A percentile compares a stretch with the other conserved stretches of the same genome.
These are phyloP conservation scores for Tychaedon coryphoeus DNA, from an alignment of 2,113 vertebrate genomes.

Conservation along the genomic window DNA sequence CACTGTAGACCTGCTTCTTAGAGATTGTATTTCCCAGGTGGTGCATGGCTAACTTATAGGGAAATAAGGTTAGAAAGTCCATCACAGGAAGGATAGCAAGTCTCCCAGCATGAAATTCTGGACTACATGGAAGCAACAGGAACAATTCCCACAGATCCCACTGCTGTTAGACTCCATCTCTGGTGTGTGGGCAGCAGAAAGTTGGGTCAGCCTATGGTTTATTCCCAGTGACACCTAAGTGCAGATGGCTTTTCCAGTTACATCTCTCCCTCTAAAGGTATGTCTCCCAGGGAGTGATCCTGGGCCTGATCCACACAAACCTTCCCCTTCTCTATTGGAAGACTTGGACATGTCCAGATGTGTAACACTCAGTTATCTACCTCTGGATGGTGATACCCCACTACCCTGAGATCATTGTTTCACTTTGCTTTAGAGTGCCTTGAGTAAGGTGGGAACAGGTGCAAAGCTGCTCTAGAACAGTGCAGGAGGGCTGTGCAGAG, in stretches of 20 bases:
- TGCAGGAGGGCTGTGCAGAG: neutral
- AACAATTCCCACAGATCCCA: neutral
- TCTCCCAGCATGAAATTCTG: neutral
- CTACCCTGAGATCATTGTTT: rapidly evolving
- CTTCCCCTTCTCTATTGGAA: neutral
- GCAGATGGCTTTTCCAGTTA: neutral
- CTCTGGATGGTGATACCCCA: neutral
- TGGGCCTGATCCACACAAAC: neutral
- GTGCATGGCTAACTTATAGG: neutral
- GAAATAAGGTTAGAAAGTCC: neutral
- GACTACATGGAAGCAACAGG: neutral
- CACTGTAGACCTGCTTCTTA: neutral
- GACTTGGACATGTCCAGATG: neutral
- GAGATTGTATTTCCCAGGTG: neutral
- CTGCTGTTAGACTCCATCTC: neutral
- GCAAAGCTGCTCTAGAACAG: neutral
- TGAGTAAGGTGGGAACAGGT: neutral
- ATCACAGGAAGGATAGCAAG: neutral
- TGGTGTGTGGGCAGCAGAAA: neutral
- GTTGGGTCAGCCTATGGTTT: neutral
- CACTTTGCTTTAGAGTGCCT: neutral
- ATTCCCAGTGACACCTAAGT: neutral
- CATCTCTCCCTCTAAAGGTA: neutral
- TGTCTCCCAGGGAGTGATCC: neutral
- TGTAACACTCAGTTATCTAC: neutral